A percentile compares a stretch with the other conserved stretches of the same genome.
Evolutionary conservation across 2,888 invertebrate genomes (phyloP).

Genomic region (Oscheius sp.): DNA sequence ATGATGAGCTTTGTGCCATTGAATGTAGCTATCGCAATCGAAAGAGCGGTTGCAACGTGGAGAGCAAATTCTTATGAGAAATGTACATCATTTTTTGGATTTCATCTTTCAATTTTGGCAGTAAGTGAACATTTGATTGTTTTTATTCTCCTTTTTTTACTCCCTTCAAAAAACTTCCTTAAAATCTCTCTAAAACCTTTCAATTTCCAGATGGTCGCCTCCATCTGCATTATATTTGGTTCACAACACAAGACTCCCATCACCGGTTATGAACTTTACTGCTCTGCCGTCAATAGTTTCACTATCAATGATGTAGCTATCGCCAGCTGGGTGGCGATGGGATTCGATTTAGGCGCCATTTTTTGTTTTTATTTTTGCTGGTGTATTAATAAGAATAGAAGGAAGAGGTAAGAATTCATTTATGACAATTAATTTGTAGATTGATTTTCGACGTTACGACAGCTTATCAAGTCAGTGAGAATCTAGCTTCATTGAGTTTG

Average conservation of each 20-base stretch:
- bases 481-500: constrained; percentile 4
- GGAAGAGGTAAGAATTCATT: background rate
- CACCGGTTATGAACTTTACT: background rate
- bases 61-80: constrained; percentile 1
- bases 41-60: background rate
- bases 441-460: constrained; percentile 15
- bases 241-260: background rate
- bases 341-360: background rate
- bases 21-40: constrained; percentile 5
- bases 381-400: background rate
- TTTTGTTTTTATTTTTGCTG: constrained; percentile 7
- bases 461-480: constrained; percentile 9
- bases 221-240: background rate
- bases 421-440: background rate
- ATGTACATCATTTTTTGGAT: background rate
- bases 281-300: constrained; percentile 11
- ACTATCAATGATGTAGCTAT: background rate
- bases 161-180: no score
- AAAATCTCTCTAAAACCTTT: background rate
- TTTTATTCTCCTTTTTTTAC: no score
- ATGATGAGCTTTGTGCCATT: constrained; percentile 15
- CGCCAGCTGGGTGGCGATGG: constrained; percentile 6
- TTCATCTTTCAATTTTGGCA: constrained; percentile 1
- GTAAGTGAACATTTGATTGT: no score
- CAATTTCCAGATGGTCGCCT: background rate